Base-by-base conservation (phyloP, 2,797 vertebrate genomes). In the Diplodus sargus region DNA sequence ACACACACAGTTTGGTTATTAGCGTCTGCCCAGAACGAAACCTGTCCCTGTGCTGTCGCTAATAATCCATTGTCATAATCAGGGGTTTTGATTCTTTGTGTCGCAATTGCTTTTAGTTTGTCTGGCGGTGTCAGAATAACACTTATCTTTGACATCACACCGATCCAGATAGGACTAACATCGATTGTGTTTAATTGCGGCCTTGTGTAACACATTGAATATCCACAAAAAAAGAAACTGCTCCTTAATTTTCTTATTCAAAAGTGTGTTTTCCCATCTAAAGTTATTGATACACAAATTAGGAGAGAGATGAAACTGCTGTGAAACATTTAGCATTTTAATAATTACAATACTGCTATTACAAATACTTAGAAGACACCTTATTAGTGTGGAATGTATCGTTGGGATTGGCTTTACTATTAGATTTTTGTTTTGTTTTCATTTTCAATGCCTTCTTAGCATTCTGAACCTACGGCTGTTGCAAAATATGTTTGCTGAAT, bases 1-100 rank as follows among this genome's bases (percentile, higher is more conserved):
- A 53, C 66, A 84, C 93, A 92, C 79, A 82, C 76, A 2, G 49
- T 81, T 82, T 65, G 73, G 78, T 85, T 85, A 92, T 93, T 93
- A 92, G 86, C 16, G 22, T 76, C 69, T 57, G 48, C 39, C 30
- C 16, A 23, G 48, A 75, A 76, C 67, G 74, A 73, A 76, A 39
- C 39, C 73, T 14, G 54, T 70, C 75, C 45, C 25, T 59, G 67
- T 12, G 53, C 69, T 47, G 60, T 83, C 68, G 17, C 79, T 83
- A 74, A 85, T 80, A 78, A 86, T 81, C 67, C 62, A 70, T 68
- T 49, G 73, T 74, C 63, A 74, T 81, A 90, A 91, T 88, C 76
- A 76, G 84, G 85, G 75, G 16, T 65, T 89, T 79, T 43, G 78
- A 87, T 88, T 84, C 76, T 47, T 34, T 48, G 70, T 60, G 69